Base-by-base conservation (phyloP, 92 coral and sea anemone species). In the Epizoanthus scotinus region DNA sequence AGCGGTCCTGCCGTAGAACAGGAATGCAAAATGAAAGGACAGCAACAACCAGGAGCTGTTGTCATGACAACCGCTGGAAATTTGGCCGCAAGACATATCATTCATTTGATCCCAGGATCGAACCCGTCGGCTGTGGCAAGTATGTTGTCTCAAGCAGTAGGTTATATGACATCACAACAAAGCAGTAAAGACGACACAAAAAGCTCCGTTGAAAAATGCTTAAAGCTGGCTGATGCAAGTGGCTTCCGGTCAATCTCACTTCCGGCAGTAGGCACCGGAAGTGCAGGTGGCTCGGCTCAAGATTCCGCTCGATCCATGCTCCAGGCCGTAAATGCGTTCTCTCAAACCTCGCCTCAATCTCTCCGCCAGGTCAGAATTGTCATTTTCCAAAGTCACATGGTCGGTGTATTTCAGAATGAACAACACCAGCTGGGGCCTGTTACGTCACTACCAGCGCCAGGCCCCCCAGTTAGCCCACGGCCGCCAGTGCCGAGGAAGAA, bases 191-290 rank as follows among this genome's bases (percentile, higher is more conserved):
- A 84, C 15, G 80, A 84, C 44, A 62, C 78, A 9, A 86, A 87
- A 69, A 19, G 12, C 10, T 85, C 85, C 63, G 70, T 91, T 4
- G 89, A 87, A 54, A 87, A 73, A 7, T 84, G 89, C 44, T 63
- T 91, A 27, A 85, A 55, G 13, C 26, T 70, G 27, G 94, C 91
- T 6, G 90, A 91, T 31, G 19, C 40, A 22, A 47, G 61, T 8
- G 91, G 91, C 13, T 82, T 82, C 40, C 73, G 40, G 28, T 67
- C 87, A 1, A 77, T 91, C 42, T 87, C 91, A 8, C 10, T 91
- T 6, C 94, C 94, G 53, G 91, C 91, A 21, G 58, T 87, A 28
- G 94, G 94, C 19, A 91, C 94, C 14, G 94, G 94, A 67, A 82
- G 71, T 28, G 70, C 71, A 19, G 70, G 83, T 22, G 54, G 89